These are phyloP conservation scores for Halocynthia roretzi DNA, from an alignment of 23 tunicate species.

Conservation along the genomic window DNA sequence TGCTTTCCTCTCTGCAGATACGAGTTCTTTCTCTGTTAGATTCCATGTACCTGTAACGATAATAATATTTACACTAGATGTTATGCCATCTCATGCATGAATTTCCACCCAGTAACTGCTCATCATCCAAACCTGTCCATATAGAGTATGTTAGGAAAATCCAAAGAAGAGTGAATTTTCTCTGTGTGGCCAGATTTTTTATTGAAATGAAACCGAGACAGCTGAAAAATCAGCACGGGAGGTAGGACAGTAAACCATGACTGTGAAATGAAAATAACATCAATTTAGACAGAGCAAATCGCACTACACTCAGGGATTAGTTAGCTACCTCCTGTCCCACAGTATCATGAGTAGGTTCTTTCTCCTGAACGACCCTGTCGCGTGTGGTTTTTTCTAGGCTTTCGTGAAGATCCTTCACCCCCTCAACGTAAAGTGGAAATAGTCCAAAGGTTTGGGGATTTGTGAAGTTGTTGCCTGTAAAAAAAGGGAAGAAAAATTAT, in stretches of 20 bases:
- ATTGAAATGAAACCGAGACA: slow-evolving; percentile 53
- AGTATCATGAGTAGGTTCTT: neutral
- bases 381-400: slow-evolving; percentile 42
- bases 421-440: slow-evolving; percentile 45
- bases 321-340: neutral
- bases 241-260: slow-evolving; percentile 45
- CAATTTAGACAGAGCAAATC: neutral
- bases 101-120: neutral
- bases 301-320: neutral
- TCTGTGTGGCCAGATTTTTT: slow-evolving; percentile 27
- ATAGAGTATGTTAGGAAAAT: slow-evolving; percentile 34
- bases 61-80: neutral
- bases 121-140: slow-evolving; percentile 34
- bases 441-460: slow-evolving; percentile 34
- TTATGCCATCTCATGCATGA: neutral
- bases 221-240: slow-evolving; percentile 41
- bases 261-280: slow-evolving; percentile 11
- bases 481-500: neutral
- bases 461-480: slow-evolving; percentile 26
- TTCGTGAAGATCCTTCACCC: slow-evolving; percentile 33
- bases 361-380: slow-evolving; percentile 11
- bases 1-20: slow-evolving; percentile 16
- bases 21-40: slow-evolving; percentile 19
- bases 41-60: slow-evolving; percentile 39
- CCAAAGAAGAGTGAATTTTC: slow-evolving; percentile 38